Conservation (phyloP, 2,113 vertebrate genomes). For the Phalacrocorax carbo region DNA sequence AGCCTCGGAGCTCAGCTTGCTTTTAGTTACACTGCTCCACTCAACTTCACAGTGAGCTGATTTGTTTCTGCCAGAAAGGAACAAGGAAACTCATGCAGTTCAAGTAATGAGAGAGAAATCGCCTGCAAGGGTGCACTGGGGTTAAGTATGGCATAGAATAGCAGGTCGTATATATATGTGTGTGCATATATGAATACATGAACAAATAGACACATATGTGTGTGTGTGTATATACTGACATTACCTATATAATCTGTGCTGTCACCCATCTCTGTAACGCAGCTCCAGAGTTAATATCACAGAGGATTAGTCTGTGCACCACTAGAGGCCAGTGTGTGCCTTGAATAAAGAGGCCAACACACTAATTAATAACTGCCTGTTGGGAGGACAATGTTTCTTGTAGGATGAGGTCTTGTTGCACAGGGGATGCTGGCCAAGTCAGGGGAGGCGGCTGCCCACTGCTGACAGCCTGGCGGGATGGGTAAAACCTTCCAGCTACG, state of each 20-base stretch:
- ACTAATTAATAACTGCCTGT: neutral
- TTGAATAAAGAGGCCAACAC: neutral
- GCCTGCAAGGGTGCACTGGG: neutral
- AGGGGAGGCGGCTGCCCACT: neutral
- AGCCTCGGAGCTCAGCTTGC: neutral
- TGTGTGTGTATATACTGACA: too few species aligned
- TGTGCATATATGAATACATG: neutral
- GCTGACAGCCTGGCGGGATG: neutral
- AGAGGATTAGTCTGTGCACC: neutral
- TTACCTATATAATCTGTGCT: rapidly evolving
- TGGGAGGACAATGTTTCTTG: neutral
- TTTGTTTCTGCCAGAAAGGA: neutral
- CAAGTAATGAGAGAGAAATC: neutral
- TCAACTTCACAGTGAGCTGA: neutral
- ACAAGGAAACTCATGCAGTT: neutral
- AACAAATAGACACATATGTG: neutral
- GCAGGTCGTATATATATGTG: too few species aligned
- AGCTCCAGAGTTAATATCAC: neutral
- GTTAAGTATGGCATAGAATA: neutral
- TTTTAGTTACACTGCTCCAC: neutral
- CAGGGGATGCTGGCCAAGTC: neutral
- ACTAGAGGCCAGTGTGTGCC: conserved; percentile 64
- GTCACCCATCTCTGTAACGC: neutral
- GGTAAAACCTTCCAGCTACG: neutral
- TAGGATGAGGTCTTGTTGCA: neutral